These are phyloP conservation scores for Drosophila aff. DNA, from an alignment of 1,140 invertebrate genomes.

Conservation along the genomic window DNA sequence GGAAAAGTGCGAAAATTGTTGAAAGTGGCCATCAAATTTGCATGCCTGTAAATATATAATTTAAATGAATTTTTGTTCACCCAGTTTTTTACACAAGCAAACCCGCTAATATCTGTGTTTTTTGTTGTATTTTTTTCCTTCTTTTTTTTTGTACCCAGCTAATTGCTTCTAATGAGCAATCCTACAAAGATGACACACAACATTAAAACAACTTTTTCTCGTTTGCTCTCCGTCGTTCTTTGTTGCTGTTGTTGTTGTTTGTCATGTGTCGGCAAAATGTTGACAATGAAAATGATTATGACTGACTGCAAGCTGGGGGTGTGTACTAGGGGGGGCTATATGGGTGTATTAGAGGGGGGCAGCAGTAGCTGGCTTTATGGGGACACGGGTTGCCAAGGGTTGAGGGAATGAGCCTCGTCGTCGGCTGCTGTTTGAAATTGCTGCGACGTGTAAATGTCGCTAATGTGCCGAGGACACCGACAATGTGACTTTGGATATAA, in stretches of 20 bases:
- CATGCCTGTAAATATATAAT: slow-evolving; percentile 76
- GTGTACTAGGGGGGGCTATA: neutral
- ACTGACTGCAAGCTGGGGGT: slow-evolving; percentile 59
- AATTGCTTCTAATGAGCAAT: slow-evolving; percentile 77
- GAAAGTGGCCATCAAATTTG: slow-evolving; percentile 73
- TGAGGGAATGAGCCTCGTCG: slow-evolving; percentile 50
- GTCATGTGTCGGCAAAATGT: slow-evolving; percentile 79
- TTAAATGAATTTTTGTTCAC: slow-evolving; percentile 58
- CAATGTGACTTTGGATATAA: slow-evolving; percentile 26
- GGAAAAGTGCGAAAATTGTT: slow-evolving; percentile 35
- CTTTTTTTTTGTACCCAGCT: slow-evolving; percentile 28
- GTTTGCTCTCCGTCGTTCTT: slow-evolving; percentile 35
- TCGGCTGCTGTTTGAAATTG: slow-evolving; percentile 80
- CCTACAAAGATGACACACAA: slow-evolving; percentile 53
- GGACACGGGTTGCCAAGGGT: slow-evolving; percentile 3
- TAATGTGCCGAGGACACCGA: slow-evolving; percentile 67
- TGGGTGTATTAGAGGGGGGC: slow-evolving; percentile 6
- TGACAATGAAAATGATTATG: slow-evolving; percentile 82
- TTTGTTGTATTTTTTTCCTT: neutral
- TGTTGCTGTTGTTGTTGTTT: slow-evolving; percentile 37
- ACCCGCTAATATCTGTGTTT: neutral
- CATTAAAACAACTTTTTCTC: slow-evolving; percentile 48
- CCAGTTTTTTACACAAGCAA: slow-evolving; percentile 4
- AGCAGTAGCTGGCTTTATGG: slow-evolving; percentile 4
- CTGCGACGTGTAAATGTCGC: slow-evolving; percentile 82